Percentiles rank a stretch among this genome's conserved stretches.
Evolutionary conservation across 2,113 vertebrate genomes (phyloP).

Genomic region (Oncorhynchus kisutch): DNA sequence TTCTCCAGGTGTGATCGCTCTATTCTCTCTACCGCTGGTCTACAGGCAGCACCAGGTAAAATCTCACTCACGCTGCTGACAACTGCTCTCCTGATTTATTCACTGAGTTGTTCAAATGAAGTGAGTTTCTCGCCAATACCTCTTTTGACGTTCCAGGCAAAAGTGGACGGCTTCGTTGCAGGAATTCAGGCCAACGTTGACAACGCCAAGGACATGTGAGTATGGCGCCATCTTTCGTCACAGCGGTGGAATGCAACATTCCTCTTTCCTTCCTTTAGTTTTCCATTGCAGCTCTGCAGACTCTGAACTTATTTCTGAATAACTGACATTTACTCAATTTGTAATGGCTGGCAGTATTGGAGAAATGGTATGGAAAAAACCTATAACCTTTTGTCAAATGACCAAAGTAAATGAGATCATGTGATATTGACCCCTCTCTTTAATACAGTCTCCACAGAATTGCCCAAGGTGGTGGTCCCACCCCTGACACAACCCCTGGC

Average conservation of each 20-base stretch:
- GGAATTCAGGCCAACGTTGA: conserved; percentile 75
- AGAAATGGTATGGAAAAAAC: too few relatives aligned
- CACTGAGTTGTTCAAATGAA: background rate
- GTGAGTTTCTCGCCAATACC: background rate
- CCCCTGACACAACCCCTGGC: conserved; percentile 66
- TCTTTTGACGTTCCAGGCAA: conserved; percentile 69
- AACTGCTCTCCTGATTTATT: too few relatives aligned
- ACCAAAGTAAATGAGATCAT: too few relatives aligned
- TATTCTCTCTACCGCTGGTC: conserved; percentile 88
- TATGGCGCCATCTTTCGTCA: conserved; percentile 50
- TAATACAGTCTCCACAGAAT: conserved; percentile 65
- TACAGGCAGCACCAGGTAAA: conserved; percentile 85
- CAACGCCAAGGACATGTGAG: conserved; percentile 85
- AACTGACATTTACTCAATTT: too few relatives aligned
- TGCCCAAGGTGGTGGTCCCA: conserved; percentile 66
- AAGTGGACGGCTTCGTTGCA: conserved; percentile 76
- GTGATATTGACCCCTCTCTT: conserved; percentile 1
- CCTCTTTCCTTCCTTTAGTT: background rate
- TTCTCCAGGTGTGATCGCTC: conserved; percentile 78
- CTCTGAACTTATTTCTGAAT: background rate
- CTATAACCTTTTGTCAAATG: too few relatives aligned
- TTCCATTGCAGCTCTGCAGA: background rate
- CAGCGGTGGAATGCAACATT: background rate
- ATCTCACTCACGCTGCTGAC: too few relatives aligned
- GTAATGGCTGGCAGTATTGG: too few relatives aligned